Evolutionary conservation across 1,140 invertebrate genomes (phyloP).

Genomic region (Drosophila littoralis): DNA sequence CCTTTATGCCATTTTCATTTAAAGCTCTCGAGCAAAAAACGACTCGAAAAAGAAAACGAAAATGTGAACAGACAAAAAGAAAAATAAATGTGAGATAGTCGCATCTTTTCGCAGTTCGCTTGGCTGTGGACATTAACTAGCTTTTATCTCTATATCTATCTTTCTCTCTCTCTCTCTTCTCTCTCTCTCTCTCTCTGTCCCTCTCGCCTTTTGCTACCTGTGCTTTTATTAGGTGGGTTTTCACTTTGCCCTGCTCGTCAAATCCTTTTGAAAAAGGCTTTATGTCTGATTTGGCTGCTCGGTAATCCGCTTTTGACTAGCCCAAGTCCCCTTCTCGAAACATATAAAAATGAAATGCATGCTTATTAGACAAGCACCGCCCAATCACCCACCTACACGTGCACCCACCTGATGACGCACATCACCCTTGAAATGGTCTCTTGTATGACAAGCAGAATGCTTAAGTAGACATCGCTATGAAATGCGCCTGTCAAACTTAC

Average conservation of each 20-base stretch:
- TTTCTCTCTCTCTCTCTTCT: neutral
- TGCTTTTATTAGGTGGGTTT: constrained; percentile 37
- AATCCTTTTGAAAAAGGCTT: constrained; percentile 76
- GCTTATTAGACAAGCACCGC: constrained; percentile 25
- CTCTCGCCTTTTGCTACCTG: constrained; percentile 7
- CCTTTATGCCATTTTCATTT: constrained; percentile 67
- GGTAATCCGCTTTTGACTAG: constrained; percentile 68
- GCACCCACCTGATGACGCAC: constrained; percentile 20
- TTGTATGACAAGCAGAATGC: constrained; percentile 14
- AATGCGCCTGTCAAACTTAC: neutral
- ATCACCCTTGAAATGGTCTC: constrained; percentile 11
- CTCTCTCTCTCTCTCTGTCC: neutral
- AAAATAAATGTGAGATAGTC: constrained; percentile 12
- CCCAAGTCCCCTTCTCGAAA: constrained; percentile 12
- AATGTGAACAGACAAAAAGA: constrained; percentile 2
- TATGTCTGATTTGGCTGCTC: constrained; percentile 61
- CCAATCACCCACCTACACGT: neutral
- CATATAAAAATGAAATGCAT: constrained; percentile 29
- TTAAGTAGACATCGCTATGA: constrained; percentile 34
- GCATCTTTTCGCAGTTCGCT: constrained; percentile 7
- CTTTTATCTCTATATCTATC: neutral
- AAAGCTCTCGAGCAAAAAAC: constrained; percentile 20
- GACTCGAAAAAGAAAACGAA: constrained; percentile 14
- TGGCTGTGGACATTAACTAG: constrained; percentile 21
- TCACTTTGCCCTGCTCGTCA: constrained; percentile 43